phyloP scores from a whole-genome alignment of 2,113 vertebrate species.

The Rhabdornis inornatus region DNA sequence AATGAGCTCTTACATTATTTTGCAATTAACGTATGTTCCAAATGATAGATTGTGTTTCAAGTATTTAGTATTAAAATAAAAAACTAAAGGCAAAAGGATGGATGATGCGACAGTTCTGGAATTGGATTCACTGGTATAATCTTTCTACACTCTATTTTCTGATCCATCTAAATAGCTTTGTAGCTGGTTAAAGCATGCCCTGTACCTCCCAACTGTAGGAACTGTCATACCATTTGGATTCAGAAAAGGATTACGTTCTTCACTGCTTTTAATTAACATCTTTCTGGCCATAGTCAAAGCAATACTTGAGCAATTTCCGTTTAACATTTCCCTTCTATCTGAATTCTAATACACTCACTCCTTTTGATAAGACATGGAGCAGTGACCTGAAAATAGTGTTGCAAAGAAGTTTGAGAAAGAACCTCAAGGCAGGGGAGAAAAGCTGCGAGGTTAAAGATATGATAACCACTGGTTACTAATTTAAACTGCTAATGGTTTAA shows the following conservation, averaged over 20 bases:
- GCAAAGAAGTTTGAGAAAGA: neutral
- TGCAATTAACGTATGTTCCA: constrained; percentile 17
- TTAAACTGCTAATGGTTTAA: constrained; percentile 34
- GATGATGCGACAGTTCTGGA: constrained; percentile 10
- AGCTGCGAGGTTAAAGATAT: neutral
- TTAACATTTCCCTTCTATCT: constrained; percentile 15
- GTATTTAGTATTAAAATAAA: constrained; percentile 27
- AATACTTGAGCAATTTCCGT: neutral
- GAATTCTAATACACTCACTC: constrained; percentile 20
- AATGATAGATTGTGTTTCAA: constrained; percentile 33
- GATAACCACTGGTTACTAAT: neutral
- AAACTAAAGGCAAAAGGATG: neutral
- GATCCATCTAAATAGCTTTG: constrained; percentile 36
- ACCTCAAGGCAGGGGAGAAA: neutral
- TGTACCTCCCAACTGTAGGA: neutral
- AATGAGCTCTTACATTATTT: constrained; percentile 8
- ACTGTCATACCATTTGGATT: constrained; percentile 39
- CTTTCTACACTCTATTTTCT: constrained; percentile 11
- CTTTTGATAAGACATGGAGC: constrained; percentile 7
- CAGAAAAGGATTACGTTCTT: constrained; percentile 36
- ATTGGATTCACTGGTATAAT: constrained; percentile 4
- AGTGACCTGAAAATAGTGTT: constrained; percentile 15
- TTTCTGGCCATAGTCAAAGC: constrained; percentile 43
- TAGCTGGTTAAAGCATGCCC: neutral
- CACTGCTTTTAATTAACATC: constrained; percentile 33